A percentile compares a stretch with the other conserved stretches of the same genome.
phyloP scores from a whole-genome alignment of 2,888 invertebrate species.

The Agrotis clavis region DNA sequence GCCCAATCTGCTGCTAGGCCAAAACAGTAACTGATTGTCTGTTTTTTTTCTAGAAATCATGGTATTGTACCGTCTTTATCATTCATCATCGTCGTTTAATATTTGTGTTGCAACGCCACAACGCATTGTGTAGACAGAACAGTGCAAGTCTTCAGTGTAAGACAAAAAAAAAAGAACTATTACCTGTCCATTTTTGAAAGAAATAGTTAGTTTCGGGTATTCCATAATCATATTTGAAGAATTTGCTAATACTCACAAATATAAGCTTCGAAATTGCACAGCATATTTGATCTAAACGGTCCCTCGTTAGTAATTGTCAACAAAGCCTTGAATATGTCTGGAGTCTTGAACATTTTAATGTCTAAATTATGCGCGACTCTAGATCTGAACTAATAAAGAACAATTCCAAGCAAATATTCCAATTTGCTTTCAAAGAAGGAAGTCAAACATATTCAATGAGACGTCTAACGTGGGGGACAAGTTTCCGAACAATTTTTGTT shows the following conservation, averaged over 20 bases:
- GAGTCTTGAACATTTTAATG: constrained; percentile 41
- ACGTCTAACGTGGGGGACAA: constrained; percentile 41
- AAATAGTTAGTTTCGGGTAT: background rate
- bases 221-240: background rate
- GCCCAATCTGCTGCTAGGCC: no score
- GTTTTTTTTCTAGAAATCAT: no score
- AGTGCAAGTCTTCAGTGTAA: background rate
- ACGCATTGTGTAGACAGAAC: background rate
- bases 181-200: background rate
- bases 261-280: constrained; percentile 20
- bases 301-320: constrained; percentile 40
- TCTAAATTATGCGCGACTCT: constrained; percentile 28
- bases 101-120: background rate
- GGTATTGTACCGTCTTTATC: no score
- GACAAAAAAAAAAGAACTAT: background rate
- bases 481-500: constrained; percentile 60
- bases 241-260: background rate
- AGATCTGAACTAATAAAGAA: constrained; percentile 45
- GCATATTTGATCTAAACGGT: constrained; percentile 17
- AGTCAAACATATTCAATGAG: constrained; percentile 48
- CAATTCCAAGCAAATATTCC: constrained; percentile 48
- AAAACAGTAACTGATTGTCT: no score
- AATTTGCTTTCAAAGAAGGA: constrained; percentile 30
- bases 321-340: constrained; percentile 33
- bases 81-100: no score